A percentile compares a stretch with the other conserved stretches of the same genome.
Evolutionary conservation across 92 coral and sea anemone species (phyloP).

Genomic region (Siderastrea radians): DNA sequence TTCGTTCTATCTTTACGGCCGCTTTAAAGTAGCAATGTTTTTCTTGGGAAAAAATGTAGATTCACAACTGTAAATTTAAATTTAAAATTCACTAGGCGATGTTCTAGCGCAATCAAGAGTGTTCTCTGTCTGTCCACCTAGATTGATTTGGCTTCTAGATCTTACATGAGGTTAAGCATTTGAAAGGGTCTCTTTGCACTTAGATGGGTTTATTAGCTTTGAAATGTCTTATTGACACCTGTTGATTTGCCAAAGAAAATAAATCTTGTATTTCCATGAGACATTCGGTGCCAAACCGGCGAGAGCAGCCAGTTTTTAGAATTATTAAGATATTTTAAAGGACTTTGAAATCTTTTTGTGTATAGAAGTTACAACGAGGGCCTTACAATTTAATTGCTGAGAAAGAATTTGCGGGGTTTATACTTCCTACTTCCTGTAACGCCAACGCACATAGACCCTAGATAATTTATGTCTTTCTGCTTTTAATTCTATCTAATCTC

Average conservation of each 20-base stretch:
- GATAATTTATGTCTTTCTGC: no score
- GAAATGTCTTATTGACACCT: conserved; percentile 3
- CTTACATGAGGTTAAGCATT: not conserved
- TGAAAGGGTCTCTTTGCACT: not conserved
- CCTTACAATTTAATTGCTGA: not conserved
- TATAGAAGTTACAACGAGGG: not conserved
- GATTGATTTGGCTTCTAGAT: not conserved
- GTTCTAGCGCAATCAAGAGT: not conserved
- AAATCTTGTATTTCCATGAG: conserved; percentile 1
- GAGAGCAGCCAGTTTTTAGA: not conserved
- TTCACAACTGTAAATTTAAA: not conserved
- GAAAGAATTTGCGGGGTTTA: not conserved
- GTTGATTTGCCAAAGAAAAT: conserved; percentile 16
- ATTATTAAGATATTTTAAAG: not conserved
- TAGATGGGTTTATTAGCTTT: not conserved
- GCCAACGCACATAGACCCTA: no score
- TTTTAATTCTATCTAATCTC: no score
- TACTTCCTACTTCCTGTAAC: no score
- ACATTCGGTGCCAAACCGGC: not conserved
- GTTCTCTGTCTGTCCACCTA: not conserved
- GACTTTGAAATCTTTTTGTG: not conserved
- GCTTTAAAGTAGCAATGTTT: no score
- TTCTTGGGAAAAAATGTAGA: not conserved
- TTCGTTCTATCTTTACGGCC: no score
- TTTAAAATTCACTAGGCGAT: not conserved